These are phyloP conservation scores for Delichon dasypus DNA, from an alignment of 2,797 vertebrate genomes.

Conservation along the genomic window DNA sequence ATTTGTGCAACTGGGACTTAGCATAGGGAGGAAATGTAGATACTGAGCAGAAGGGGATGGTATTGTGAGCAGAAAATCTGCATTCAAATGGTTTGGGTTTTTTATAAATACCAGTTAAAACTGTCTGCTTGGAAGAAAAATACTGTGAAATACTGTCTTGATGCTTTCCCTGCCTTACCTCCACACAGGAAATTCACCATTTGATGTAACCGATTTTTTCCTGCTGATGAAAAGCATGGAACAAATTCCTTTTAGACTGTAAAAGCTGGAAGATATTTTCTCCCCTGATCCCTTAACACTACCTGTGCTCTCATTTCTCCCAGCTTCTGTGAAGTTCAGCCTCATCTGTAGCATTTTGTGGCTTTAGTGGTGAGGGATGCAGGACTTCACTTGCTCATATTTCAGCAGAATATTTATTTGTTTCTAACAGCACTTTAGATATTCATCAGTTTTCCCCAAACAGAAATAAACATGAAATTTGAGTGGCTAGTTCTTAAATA, in stretches of 20 bases:
- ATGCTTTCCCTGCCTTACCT: not conserved
- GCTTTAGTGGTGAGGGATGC: not conserved
- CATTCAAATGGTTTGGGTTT: not conserved
- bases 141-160: not conserved
- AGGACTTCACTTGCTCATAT: not conserved
- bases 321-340: not conserved
- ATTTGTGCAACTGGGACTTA: not conserved
- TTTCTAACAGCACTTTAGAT: not conserved
- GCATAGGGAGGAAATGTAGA: not conserved
- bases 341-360: not conserved
- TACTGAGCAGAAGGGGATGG: not conserved
- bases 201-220: not conserved
- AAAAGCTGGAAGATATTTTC: not conserved
- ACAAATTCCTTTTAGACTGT: not conserved
- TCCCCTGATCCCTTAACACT: not conserved
- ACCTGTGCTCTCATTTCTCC: not conserved
- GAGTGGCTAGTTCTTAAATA: not conserved
- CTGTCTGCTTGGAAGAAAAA: not conserved
- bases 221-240: not conserved
- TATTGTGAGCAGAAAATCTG: conserved; percentile 9
- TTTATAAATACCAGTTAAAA: not conserved
- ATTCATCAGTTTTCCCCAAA: not conserved
- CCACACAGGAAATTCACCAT: not conserved
- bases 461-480: not conserved
- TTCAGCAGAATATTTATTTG: not conserved